Percentiles rank a stretch among this genome's conserved stretches.
These are phyloP conservation scores for Epinephelus cyanopodus DNA, from an alignment of 2,113 vertebrate genomes.

Conservation along the genomic window DNA sequence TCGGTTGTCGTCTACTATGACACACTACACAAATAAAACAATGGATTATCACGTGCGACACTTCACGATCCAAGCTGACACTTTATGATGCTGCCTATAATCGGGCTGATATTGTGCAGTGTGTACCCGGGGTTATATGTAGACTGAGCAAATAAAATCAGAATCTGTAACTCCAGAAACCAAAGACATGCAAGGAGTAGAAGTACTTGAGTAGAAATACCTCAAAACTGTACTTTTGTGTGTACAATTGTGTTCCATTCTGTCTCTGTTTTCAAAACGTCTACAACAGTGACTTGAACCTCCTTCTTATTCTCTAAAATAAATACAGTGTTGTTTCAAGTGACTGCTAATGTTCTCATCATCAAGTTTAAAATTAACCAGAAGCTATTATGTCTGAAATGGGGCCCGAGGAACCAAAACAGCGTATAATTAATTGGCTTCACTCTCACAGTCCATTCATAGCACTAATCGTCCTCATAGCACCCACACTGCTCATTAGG, in stretches of 20 bases:
- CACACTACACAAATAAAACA: too few relatives aligned
- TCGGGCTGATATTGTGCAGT: too few relatives aligned
- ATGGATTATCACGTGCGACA: too few relatives aligned
- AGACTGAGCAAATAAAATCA: too few relatives aligned
- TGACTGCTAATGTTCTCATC: not conserved
- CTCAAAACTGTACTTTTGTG: not conserved
- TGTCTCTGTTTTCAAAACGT: not conserved
- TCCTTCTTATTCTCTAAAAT: not conserved
- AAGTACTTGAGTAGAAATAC: not conserved
- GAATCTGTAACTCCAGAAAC: too few relatives aligned
- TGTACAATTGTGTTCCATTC: too few relatives aligned
- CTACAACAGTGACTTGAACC: not conserved
- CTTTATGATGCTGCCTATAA: too few relatives aligned
- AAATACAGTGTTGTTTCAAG: not conserved
- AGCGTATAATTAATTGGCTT: constrained; percentile 15
- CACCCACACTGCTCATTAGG: not conserved
- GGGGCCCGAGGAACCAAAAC: constrained; percentile 2
- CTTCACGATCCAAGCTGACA: too few relatives aligned
- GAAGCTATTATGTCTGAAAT: not conserved
- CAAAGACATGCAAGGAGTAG: not conserved
- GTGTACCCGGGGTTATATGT: too few relatives aligned
- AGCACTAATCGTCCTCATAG: constrained; percentile 29
- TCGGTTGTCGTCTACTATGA: too few relatives aligned
- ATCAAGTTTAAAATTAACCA: not conserved
- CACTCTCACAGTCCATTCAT: constrained; percentile 20